Base-by-base conservation (phyloP, 2,797 vertebrate genomes). In the Falco columbarius region DNA sequence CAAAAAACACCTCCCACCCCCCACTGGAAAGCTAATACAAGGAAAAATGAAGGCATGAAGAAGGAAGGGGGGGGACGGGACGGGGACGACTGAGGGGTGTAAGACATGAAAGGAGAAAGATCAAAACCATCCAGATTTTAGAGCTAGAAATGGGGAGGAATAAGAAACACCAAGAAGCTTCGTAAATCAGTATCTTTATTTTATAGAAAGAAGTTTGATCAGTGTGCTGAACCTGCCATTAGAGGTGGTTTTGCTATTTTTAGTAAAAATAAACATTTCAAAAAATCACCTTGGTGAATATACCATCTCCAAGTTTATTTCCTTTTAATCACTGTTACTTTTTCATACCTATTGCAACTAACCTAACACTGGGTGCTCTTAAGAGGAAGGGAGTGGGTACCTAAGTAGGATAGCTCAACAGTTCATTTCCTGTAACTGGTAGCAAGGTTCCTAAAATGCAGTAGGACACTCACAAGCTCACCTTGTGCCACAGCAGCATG, bases 201-300 rank as follows among this genome's bases (percentile, higher is more conserved):
- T 90, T 89, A 92, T 85, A 95, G 62, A 95, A 96, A 97, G 86
- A 71, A 84, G 56, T 89, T 87, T 61, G 36, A 92, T 89, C 91
- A 94, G 55, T 86, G 84, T 94, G 75, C 81, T 93, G 86, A 95
- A 95, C 75, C 81, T 92, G 75, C 61, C 72, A 59, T 89, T 84
- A 92, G 67, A 44, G 47, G 55, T 82, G 81, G 63, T 56, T 92
- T 94, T 87, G 36, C 75, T 95, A 86, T 71, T 95, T 90, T 93
- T 93, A 96, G 68, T 93, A 95, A 93, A 96, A 97, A 93, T 92
- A 96, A 95, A 91, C 68, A 81, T 94, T 76, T 95, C 49, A 90
- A 96, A 95, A 88, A 95, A 58, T 68, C 59, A 87, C 14, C 59
- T 62, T 44, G 34, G 94, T 96, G 85, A 86, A 88, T 10, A 36